Evolutionary conservation across 2,797 vertebrate genomes (phyloP).

Genomic region (Danio jaintianensis): DNA sequence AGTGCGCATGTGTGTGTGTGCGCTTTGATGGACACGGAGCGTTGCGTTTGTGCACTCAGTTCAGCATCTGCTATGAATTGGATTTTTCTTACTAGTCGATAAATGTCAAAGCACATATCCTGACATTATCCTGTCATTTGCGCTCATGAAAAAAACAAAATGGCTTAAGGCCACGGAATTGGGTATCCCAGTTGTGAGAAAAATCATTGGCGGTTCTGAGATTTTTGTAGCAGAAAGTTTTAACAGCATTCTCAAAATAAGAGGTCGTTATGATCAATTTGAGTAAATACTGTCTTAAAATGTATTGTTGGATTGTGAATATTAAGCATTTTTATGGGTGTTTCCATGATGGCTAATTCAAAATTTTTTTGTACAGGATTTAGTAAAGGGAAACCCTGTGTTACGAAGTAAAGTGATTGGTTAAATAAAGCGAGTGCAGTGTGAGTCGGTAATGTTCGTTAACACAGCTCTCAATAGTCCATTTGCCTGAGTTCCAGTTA

Average conservation of each 20-base stretch:
- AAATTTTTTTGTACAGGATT: background rate
- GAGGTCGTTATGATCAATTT: too few relatives aligned
- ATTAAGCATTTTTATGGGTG: too few relatives aligned
- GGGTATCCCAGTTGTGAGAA: background rate
- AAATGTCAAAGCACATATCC: conserved; percentile 48
- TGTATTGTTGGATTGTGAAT: too few relatives aligned
- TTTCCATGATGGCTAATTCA: too few relatives aligned
- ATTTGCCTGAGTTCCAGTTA: conserved; percentile 65
- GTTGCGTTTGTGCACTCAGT: conserved; percentile 23
- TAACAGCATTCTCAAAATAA: background rate
- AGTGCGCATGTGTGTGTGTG: background rate
- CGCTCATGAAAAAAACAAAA: conserved; percentile 15
- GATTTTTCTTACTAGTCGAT: conserved; percentile 41
- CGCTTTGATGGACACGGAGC: conserved; percentile 1
- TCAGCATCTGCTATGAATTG: conserved; percentile 38
- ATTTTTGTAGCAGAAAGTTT: background rate
- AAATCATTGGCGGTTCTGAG: background rate
- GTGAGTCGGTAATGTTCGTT: conserved; percentile 51
- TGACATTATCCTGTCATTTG: conserved; percentile 38
- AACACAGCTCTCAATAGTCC: conserved; percentile 65
- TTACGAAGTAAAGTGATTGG: background rate
- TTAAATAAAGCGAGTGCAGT: conserved; percentile 30
- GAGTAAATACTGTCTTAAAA: too few relatives aligned
- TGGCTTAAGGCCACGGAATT: conserved; percentile 22
- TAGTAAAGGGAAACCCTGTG: background rate